These are phyloP conservation scores for Drosophila neutralis DNA, from an alignment of 2,888 invertebrate species.

Conservation along the genomic window DNA sequence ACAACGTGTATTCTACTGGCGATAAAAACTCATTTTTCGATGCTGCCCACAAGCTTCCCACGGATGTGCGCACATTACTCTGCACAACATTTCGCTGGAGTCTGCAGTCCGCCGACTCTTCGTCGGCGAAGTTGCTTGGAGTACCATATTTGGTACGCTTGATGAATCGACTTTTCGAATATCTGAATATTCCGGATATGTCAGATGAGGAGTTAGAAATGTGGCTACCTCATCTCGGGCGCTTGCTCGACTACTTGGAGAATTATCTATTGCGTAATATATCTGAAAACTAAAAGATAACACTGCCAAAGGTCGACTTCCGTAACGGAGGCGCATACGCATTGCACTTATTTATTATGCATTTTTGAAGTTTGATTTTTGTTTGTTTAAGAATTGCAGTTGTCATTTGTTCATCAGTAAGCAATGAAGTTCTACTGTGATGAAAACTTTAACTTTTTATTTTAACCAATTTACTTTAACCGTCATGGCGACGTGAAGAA, in stretches of 20 bases:
- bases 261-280: slow-evolving; percentile 79
- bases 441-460: too few relatives aligned
- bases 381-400: slow-evolving; percentile 46
- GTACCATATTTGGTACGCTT: slow-evolving; percentile 93
- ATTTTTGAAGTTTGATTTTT: slow-evolving; percentile 21
- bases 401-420: slow-evolving; percentile 58
- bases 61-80: slow-evolving; percentile 60
- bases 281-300: too few relatives aligned
- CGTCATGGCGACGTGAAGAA: too few relatives aligned
- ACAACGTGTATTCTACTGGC: too few relatives aligned
- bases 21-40: fast-evolving
- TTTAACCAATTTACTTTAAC: too few relatives aligned
- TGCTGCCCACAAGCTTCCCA: slow-evolving; percentile 24
- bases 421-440: too few relatives aligned
- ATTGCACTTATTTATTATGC: slow-evolving; percentile 57
- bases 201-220: slow-evolving; percentile 91
- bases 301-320: too few relatives aligned
- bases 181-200: slow-evolving; percentile 91
- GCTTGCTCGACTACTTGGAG: slow-evolving; percentile 91
- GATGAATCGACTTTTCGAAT: slow-evolving; percentile 93
- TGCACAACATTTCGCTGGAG: slow-evolving; percentile 87
- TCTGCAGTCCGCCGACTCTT: slow-evolving; percentile 89
- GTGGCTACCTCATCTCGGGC: slow-evolving; percentile 90
- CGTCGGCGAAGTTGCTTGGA: slow-evolving; percentile 93
- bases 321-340: too few relatives aligned